Base-by-base conservation (phyloP, 2,888 invertebrate genomes). In the Venusia cambrica region DNA sequence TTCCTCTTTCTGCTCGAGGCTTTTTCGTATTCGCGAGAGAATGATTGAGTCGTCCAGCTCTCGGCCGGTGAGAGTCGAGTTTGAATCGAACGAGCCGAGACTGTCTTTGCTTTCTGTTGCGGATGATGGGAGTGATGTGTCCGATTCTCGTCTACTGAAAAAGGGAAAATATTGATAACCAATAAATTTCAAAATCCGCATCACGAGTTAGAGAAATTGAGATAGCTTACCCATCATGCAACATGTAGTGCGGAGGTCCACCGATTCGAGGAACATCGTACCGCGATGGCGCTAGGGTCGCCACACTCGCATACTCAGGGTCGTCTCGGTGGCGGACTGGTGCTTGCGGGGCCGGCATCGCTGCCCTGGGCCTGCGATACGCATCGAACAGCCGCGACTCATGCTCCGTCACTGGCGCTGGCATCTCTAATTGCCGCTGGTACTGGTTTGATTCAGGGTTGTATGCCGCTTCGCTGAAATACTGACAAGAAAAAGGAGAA, bases 391-490 rank as follows among this genome's bases (percentile, higher is more conserved):
- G 73, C 68, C 79, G 73, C 57, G 85, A 85, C 67, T 70, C 89
- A 73, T 71, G 89, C 64, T 72, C 89, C 45, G 73, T 76, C 49
- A 78, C 78, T 48, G 75, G 88, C 54, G 70, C 83, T 55, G 70
- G 85, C 87, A 88, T 78, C 29, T 87, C 85, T 52, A 87, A 64
- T 2, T 79, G 85, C 40, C 91, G 88, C 70, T 40, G 36, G 7
- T 36, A 35, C 31, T 93, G 94, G 79, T 95, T 95, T 51, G 94
- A 92, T 75, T 94, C 93, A 21, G 97, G 95, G 70, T 96, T 94
- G 74, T 97, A 95, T 9, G 97, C 97, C 47, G 95, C 95, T 71
- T 94, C 94, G 53, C 95, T 93, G 78, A 95, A 97, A 83, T 95
- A 96, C 96, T 96, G 81, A 6, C 33, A 35, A 40, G 4, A 25